These are phyloP conservation scores for Penaeus vannamei DNA, from an alignment of 1,140 invertebrate species.

Conservation along the genomic window DNA sequence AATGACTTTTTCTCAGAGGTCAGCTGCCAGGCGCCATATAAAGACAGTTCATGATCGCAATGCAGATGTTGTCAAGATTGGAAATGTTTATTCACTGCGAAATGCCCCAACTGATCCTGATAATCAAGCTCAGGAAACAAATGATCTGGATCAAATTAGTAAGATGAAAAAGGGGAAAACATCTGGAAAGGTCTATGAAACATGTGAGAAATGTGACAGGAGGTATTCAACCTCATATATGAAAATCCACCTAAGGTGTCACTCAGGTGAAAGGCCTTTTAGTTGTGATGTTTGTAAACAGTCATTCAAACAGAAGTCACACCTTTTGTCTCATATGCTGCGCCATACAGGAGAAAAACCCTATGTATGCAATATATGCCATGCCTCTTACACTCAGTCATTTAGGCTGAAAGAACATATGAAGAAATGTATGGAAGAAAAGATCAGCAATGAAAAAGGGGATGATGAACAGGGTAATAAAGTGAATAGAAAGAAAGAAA, in stretches of 20 bases:
- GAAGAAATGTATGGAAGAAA: not conserved
- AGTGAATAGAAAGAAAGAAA: no score
- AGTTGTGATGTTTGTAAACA: not conserved
- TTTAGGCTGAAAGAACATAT: not conserved
- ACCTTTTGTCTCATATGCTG: conserved; percentile 10
- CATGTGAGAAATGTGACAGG: conserved; percentile 20
- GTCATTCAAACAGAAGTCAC: conserved; percentile 31
- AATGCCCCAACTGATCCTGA: not conserved
- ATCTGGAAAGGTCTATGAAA: not conserved
- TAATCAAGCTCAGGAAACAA: not conserved
- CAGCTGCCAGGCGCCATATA: conserved; percentile 42
- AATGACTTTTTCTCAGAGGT: conserved; percentile 27
- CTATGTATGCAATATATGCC: conserved; percentile 16
- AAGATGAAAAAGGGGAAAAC: not conserved
- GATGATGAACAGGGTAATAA: not conserved
- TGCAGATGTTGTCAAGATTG: not conserved
- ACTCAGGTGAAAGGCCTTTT: conserved; percentile 21
- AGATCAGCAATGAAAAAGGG: not conserved
- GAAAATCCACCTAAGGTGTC: conserved; percentile 22
- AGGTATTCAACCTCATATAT: not conserved
- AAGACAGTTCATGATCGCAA: conserved; percentile 20
- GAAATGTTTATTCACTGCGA: not conserved
- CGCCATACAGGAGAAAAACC: not conserved
- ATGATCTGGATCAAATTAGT: not conserved
- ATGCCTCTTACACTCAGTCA: not conserved